Conservation (phyloP, 53 echinoderm and acorn worm species). For the Luidia sarsii region DNA sequence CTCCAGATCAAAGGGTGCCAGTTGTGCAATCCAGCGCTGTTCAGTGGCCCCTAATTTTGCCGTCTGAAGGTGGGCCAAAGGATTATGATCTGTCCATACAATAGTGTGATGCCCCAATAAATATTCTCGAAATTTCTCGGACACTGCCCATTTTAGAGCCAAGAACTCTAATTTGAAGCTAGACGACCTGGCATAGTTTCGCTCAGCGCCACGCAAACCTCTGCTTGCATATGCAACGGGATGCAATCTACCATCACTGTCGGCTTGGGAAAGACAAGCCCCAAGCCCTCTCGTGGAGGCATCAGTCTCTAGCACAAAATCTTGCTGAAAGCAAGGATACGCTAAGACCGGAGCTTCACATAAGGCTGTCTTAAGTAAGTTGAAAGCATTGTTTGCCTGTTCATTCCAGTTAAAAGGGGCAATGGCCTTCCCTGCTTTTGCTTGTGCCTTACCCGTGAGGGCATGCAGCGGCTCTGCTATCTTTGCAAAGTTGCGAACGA, state of each 20-base stretch:
- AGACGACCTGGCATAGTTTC: conserved; percentile 27
- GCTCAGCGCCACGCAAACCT: conserved; percentile 26
- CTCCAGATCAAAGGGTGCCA: conserved; percentile 31
- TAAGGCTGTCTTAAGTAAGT: conserved; percentile 3
- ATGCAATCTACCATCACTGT: conserved; percentile 8
- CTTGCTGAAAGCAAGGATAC: conserved; percentile 39
- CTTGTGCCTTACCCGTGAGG: conserved; percentile 10
- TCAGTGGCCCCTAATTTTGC: too few species aligned
- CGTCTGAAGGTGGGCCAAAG: too few species aligned
- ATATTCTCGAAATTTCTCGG: conserved; percentile 55
- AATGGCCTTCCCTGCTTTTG: conserved; percentile 25
- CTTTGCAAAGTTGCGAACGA: neutral
- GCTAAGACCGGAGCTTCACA: conserved; percentile 43
- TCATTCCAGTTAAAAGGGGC: conserved; percentile 33
- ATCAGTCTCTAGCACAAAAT: conserved; percentile 54
- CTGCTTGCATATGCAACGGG: conserved; percentile 32
- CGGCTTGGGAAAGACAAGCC: conserved; percentile 21
- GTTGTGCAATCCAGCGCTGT: too few species aligned
- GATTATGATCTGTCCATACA: conserved; percentile 59
- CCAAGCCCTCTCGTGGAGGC: conserved; percentile 11
- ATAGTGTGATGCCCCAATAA: conserved; percentile 1
- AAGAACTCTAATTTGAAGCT: conserved; percentile 22
- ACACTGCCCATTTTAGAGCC: conserved; percentile 24
- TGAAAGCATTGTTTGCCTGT: conserved; percentile 1
- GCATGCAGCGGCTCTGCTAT: conserved; percentile 16